A percentile compares a stretch with the other conserved stretches of the same genome.
Evolutionary conservation across 2,113 vertebrate species (phyloP).

Genomic region (Pseudorectes ferrugineus): DNA sequence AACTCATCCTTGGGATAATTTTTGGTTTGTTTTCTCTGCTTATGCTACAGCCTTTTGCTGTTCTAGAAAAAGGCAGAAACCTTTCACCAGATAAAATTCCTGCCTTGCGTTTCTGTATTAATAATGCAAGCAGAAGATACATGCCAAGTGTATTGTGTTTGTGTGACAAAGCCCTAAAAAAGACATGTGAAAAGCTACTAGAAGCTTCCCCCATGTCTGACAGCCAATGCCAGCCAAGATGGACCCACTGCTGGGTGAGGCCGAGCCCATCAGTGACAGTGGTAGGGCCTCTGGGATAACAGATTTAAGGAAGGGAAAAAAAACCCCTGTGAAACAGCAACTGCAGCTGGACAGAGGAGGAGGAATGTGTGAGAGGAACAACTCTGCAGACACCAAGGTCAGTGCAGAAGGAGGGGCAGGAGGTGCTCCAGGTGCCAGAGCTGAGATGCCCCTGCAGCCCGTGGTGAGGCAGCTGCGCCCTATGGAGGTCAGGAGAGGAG

Average conservation of each 20-base stretch:
- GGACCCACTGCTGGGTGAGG: accelerated
- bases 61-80: not conserved
- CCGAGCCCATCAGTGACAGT: accelerated
- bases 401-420: not conserved
- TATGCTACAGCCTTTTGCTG: not conserved
- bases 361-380: not conserved
- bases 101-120: not conserved
- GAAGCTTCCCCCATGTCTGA: not conserved
- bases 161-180: not conserved
- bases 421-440: not conserved
- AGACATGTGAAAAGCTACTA: not conserved
- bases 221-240: not conserved
- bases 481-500: not conserved
- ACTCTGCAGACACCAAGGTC: not conserved
- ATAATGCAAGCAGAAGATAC: not conserved
- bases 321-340: not conserved
- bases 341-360: not conserved
- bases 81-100: not conserved
- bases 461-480: not conserved
- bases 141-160: not conserved
- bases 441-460: not conserved
- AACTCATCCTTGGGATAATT: not conserved
- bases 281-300: not conserved
- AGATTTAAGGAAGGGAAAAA: not conserved
- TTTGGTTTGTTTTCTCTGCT: not conserved